These are phyloP conservation scores for Chaetogeoica ovagalla DNA, from an alignment of 2,888 invertebrate genomes.

Conservation along the genomic window DNA sequence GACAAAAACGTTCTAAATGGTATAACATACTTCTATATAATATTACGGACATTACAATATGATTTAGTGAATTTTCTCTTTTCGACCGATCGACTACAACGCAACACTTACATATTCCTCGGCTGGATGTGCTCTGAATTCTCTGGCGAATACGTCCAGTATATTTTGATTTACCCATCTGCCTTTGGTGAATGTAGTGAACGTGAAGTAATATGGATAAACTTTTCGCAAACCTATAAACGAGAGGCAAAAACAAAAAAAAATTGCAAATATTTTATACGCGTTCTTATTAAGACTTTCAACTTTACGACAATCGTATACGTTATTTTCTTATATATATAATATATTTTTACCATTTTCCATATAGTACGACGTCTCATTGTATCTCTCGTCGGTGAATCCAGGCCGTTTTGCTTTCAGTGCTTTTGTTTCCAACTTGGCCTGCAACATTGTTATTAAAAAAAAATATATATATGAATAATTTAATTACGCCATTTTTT, in stretches of 20 bases:
- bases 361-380: constrained; percentile 92
- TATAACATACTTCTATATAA: too few species aligned
- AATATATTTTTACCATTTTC: constrained; percentile 77
- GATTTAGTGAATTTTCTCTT: background rate
- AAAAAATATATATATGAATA: constrained; percentile 24
- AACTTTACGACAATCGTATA: background rate
- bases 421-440: constrained; percentile 88
- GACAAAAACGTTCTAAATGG: too few species aligned
- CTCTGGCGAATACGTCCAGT: constrained; percentile 87
- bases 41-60: background rate
- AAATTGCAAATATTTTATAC: background rate
- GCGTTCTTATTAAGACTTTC: background rate
- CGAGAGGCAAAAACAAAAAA: constrained; percentile 18
- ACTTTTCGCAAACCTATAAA: constrained; percentile 85
- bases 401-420: constrained; percentile 88
- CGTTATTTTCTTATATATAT: background rate
- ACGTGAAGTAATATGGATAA: constrained; percentile 95
- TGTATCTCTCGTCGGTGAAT: constrained; percentile 88
- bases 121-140: constrained; percentile 91
- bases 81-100: too few species aligned
- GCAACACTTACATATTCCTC: constrained; percentile 74
- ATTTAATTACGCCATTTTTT: background rate
- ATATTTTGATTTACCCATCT: constrained; percentile 94
- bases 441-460: constrained; percentile 67
- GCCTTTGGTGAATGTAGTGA: constrained; percentile 93